A percentile compares a stretch with the other conserved stretches of the same genome.
Evolutionary conservation across 1,140 invertebrate species (phyloP).

Genomic region (Panagrolaimus sp.): DNA sequence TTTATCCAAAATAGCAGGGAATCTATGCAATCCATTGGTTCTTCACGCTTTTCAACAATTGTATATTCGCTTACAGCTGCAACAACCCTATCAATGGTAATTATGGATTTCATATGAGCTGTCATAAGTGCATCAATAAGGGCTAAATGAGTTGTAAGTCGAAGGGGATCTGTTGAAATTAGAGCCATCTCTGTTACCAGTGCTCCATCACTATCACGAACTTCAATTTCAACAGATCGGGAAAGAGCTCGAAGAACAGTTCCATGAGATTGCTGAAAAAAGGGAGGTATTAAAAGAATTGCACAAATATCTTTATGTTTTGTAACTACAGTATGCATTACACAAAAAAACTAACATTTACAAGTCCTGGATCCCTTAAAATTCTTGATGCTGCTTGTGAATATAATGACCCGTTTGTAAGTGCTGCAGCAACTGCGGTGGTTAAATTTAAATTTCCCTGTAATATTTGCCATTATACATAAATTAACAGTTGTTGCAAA

Average conservation of each 20-base stretch:
- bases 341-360: slow-evolving; percentile 69
- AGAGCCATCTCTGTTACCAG: slow-evolving; percentile 88
- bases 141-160: slow-evolving; percentile 87
- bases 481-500: too few relatives aligned
- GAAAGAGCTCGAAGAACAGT: slow-evolving; percentile 75
- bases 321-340: not conserved
- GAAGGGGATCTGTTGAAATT: slow-evolving; percentile 86
- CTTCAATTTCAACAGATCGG: slow-evolving; percentile 76
- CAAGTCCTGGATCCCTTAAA: slow-evolving; percentile 89
- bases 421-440: slow-evolving; percentile 78
- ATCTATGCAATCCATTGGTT: slow-evolving; percentile 73
- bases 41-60: slow-evolving; percentile 61
- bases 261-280: slow-evolving; percentile 67
- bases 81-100: slow-evolving; percentile 77
- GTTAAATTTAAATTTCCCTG: slow-evolving; percentile 87
- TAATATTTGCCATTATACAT: slow-evolving; percentile 18
- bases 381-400: slow-evolving; percentile 88
- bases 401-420: slow-evolving; percentile 91
- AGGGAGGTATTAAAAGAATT: not conserved
- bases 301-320: slow-evolving; percentile 1
- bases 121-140: slow-evolving; percentile 94
- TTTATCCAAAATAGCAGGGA: slow-evolving; percentile 67
- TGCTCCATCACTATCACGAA: slow-evolving; percentile 74
- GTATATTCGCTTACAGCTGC: slow-evolving; percentile 69
- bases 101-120: slow-evolving; percentile 84